Evolutionary conservation across 92 coral and sea anemone species (phyloP), one percentile per base, ranked within the genome.

Genomic region (Porites cylindrica): DNA sequence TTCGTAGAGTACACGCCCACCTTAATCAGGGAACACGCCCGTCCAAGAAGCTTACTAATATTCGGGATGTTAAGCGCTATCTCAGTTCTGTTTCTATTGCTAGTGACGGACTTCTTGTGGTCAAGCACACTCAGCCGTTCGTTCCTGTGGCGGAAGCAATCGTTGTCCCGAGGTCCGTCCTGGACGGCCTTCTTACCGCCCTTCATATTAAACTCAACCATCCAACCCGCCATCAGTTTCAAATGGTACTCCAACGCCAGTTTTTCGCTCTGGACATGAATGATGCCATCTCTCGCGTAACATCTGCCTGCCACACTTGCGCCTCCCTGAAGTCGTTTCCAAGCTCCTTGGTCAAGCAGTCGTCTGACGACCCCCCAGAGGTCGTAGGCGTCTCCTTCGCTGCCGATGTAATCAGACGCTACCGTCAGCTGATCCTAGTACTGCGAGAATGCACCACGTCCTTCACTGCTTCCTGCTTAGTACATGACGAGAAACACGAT

Each of bases 151-250:
- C 77, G 16, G 89, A 85, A 65, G 67, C 65, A 10, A 77, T 77
- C 19, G 67, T 77, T 18, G 77, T 85, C 72, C 76, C 85, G 13
- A 17, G 43, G n/a, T 23, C 70, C 18, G 75, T 65, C 52, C 77
- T 90, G 63, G 77, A 83, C 80, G 79, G 87, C 56, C 90, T 86
- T 3, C 85, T 78, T 8, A 86, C 89, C 54, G 89, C 85, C 70
- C 77, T 86, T n/a, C 90, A 86, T 58, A 51, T 86, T 1, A 26
- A 72, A 29, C 85, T 83, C 32, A 66, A 59, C 66, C 90, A 89
- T 60, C 84, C 90, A 26, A 47, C 83, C 72, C 78, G 78, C 29
- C 80, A 83, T 60, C 89, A 76, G 59, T 58, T 84, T 17, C 80
- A 67, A 21, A 58, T 59, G 19, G 78, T 82, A 8, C 20, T 71